Conservation (phyloP, 2,888 invertebrate genomes). For the Ariolimax columbianus region DNA sequence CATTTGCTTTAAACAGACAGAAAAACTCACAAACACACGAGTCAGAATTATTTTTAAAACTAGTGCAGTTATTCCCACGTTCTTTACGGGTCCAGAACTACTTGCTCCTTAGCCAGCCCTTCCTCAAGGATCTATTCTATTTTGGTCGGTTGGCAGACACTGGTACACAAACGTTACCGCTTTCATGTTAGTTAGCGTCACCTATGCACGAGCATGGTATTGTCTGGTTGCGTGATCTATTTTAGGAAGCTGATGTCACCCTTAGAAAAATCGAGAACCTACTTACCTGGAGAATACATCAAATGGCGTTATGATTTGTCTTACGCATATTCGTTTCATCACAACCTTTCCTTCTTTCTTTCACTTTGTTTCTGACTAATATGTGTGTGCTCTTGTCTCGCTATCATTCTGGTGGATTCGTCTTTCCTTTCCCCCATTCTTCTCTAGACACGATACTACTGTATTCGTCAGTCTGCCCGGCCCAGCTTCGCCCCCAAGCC, state of each 20-base stretch:
- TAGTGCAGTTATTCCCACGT: neutral
- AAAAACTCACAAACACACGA: no score
- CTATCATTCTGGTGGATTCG: no score
- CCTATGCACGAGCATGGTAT: neutral
- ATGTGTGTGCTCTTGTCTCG: no score
- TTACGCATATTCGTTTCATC: neutral
- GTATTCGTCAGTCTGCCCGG: no score
- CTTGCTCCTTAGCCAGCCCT: neutral
- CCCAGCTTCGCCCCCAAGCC: no score
- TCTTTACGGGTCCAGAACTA: neutral
- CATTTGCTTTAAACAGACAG: no score
- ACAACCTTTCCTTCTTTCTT: neutral
- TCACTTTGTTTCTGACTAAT: neutral
- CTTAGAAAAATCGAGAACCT: neutral
- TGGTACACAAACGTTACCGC: neutral
- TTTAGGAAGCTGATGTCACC: constrained; percentile 9
- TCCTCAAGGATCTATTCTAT: neutral
- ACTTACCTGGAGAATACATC: neutral
- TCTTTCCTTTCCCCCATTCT: no score
- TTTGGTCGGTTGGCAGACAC: neutral
- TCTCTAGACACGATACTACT: no score
- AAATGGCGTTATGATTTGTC: neutral
- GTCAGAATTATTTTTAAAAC: neutral
- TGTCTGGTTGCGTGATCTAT: neutral
- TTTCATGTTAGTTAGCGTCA: neutral